A percentile compares a stretch with the other conserved stretches of the same genome.
These are phyloP conservation scores for Saguinus imperator DNA, from an alignment of 2,113 vertebrate genomes.

Conservation along the genomic window DNA sequence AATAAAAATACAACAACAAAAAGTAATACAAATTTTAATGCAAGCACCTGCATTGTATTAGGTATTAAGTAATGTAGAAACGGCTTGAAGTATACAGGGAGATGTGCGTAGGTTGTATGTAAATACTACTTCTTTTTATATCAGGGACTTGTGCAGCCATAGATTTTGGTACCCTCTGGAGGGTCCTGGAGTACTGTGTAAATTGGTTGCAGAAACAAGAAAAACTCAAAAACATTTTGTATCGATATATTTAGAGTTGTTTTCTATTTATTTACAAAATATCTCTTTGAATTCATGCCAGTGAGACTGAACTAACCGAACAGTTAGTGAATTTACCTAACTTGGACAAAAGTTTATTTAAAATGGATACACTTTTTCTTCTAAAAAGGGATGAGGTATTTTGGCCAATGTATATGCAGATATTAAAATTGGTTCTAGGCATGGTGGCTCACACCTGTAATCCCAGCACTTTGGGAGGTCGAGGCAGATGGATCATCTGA, in stretches of 20 bases:
- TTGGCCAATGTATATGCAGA: neutral
- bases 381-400: neutral
- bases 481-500: too few relatives aligned
- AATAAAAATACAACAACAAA: neutral
- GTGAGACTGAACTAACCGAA: neutral
- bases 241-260: neutral
- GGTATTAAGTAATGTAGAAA: neutral
- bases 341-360: neutral
- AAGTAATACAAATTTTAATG: neutral
- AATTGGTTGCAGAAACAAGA: neutral
- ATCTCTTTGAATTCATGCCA: neutral
- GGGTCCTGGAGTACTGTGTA: neutral
- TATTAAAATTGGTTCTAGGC: neutral
- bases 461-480: too few relatives aligned
- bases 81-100: neutral
- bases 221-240: neutral
- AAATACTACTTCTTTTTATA: neutral
- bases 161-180: neutral
- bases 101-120: neutral
- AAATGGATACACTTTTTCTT: neutral
- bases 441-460: too few relatives aligned
- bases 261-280: neutral
- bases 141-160: neutral
- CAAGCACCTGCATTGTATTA: neutral
- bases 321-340: neutral